Evolutionary conservation across 1,140 invertebrate genomes (phyloP).

Genomic region (Lordiphosa stackelbergi): DNA sequence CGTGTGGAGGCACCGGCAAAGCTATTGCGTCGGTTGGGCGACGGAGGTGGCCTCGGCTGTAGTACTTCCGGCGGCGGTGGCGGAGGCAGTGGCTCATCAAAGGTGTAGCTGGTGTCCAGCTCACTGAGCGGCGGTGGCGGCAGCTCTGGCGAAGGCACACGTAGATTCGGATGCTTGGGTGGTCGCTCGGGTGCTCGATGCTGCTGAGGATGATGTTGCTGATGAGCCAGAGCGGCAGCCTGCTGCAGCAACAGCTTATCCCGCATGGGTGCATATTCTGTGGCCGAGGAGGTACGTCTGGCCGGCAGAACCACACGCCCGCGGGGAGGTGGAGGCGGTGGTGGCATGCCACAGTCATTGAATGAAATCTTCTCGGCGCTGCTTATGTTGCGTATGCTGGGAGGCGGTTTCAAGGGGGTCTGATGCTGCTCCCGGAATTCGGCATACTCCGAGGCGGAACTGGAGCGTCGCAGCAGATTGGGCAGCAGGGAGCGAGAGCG

Average conservation of each 20-base stretch:
- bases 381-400: conserved; percentile 66
- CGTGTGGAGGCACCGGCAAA: conserved; percentile 71
- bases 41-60: conserved; percentile 52
- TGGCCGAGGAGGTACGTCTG: conserved; percentile 69
- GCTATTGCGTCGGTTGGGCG: conserved; percentile 72
- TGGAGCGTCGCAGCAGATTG: conserved; percentile 80
- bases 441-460: conserved; percentile 84
- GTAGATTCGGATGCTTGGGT: conserved; percentile 84
- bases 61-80: conserved; percentile 81
- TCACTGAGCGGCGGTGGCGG: conserved; percentile 84
- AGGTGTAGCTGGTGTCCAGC: conserved; percentile 80
- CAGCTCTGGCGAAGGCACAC: conserved; percentile 84
- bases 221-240: conserved; percentile 64
- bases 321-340: conserved; percentile 74
- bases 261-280: conserved; percentile 69
- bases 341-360: conserved; percentile 74
- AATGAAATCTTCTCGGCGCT: conserved; percentile 70
- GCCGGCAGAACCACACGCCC: conserved; percentile 63
- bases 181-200: conserved; percentile 82
- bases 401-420: conserved; percentile 43
- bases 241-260: conserved; percentile 69
- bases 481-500: conserved; percentile 78
- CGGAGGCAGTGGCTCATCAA: conserved; percentile 85
- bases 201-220: conserved; percentile 72
- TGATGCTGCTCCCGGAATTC: conserved; percentile 77